phyloP scores from a whole-genome alignment of 2,888 invertebrate species.

The Arctia plantaginis region DNA sequence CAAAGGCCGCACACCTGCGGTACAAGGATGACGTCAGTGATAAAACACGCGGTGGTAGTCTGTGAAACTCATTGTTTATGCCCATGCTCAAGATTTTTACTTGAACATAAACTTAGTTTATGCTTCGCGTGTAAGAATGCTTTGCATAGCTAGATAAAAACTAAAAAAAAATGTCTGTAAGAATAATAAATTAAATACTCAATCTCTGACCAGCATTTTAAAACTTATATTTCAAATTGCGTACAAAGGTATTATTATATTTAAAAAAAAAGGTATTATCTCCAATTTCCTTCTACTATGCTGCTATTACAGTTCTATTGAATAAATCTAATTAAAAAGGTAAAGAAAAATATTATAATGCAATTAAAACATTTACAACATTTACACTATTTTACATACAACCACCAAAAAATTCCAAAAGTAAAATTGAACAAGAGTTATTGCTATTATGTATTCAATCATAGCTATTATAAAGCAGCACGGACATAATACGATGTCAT shows the following conservation, averaged over 20 bases:
- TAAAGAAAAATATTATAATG: no score
- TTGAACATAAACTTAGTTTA: conserved; percentile 29
- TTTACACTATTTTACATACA: no score
- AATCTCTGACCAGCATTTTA: neutral
- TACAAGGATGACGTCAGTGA: conserved; percentile 61
- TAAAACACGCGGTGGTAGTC: conserved; percentile 55
- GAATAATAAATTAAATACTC: neutral
- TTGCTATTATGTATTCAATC: conserved; percentile 15
- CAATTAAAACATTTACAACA: no score
- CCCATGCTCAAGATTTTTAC: conserved; percentile 36
- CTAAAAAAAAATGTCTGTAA: neutral
- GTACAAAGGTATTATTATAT: no score
- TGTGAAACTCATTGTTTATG: conserved; percentile 47
- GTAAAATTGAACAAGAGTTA: conserved; percentile 6
- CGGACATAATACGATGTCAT: conserved; percentile 40
- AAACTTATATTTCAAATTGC: no score
- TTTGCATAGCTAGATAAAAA: conserved; percentile 12
- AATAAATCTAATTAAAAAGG: no score
- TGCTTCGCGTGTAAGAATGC: conserved; percentile 10
- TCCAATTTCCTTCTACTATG: no score
- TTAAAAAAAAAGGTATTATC: no score
- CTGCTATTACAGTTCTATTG: no score
- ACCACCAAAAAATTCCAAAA: no score
- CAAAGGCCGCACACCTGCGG: conserved; percentile 62
- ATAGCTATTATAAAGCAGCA: conserved; percentile 13